These are phyloP conservation scores for Agrypnia vestita DNA, from an alignment of 1,140 invertebrate genomes.

Conservation along the genomic window DNA sequence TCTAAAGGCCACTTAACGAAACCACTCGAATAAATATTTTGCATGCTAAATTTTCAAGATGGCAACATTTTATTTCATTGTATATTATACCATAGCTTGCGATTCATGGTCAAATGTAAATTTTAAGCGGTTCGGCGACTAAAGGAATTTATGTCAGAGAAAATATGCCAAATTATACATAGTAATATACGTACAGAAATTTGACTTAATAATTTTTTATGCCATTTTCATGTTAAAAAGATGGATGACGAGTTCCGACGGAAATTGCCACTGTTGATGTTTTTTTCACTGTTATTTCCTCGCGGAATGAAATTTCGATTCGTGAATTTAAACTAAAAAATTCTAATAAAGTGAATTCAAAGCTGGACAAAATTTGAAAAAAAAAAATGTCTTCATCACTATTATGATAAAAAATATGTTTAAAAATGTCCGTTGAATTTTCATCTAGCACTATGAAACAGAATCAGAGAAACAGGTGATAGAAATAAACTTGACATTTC, in stretches of 20 bases:
- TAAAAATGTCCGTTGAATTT: too few species aligned
- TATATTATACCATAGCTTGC: background rate
- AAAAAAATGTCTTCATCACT: too few species aligned
- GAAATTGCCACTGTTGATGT: background rate
- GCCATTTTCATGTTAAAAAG: background rate
- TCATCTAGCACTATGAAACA: too few species aligned
- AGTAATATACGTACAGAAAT: too few species aligned
- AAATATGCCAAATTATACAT: too few species aligned
- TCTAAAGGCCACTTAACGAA: too few species aligned
- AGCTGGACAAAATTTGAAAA: too few species aligned
- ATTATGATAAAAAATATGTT: too few species aligned
- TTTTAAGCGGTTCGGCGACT: constrained; percentile 20
- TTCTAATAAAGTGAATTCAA: background rate
- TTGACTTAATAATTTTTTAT: too few species aligned
- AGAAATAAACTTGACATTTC: too few species aligned
- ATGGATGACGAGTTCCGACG: background rate
- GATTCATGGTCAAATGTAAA: constrained; percentile 37
- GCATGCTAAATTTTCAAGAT: background rate
- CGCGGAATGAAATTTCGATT: background rate
- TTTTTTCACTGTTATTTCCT: too few species aligned
- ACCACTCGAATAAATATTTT: background rate
- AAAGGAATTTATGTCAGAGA: background rate
- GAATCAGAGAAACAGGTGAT: too few species aligned
- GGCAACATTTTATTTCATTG: constrained; percentile 18
- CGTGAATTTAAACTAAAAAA: background rate